Evolutionary conservation across 2,888 invertebrate genomes (phyloP), one percentile per base, ranked within the genome.

Genomic region (Cyaniris semiargus): DNA sequence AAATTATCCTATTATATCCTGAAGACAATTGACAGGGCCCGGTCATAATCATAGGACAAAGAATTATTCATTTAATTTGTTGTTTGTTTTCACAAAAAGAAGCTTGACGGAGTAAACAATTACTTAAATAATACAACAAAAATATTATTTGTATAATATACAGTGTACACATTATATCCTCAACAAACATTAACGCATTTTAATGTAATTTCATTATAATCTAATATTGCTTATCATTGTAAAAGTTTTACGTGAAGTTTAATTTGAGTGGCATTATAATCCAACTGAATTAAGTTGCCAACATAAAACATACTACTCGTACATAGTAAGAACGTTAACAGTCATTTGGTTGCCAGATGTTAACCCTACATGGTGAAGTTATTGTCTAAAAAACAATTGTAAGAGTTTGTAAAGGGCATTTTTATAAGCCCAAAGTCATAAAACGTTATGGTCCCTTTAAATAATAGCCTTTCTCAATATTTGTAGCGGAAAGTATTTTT

Each of bases 41-140:
- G 23, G 27, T 5, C 31, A 23, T 60, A 5, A 31, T 27, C 8
- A 27, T 27, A 60, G 13, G 1, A 58, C 58, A 8, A 58, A 58
- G 10, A 66, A 66, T 66, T 66, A 66, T 66, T 66, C 60, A 66
- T 27, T 66, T 13, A n/a, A 58, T 53, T 53, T 53, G 53, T 58
- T 21, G 7, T 58, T 58, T 2, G 8, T 58, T 58, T 58, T 8
- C 58, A 58, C 21, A 58, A 58, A 21, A 58, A 53, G 5, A 5
- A 53, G 44, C 44, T 44, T 44, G 10, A 53, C n/a, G 2, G n/a
- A 58, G 7, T 21, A 21, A 58, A 58, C 6, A n/a, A n/a, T 56
- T 34, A 34, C 34, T 5, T 34, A 34, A 6, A 0, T 34, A 34
- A 34, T 34, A 34, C 34, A 34, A 34, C 34, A 6, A 34, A 34